phyloP scores from a whole-genome alignment of 2,888 invertebrate genomes.

The Agrochola macilenta region DNA sequence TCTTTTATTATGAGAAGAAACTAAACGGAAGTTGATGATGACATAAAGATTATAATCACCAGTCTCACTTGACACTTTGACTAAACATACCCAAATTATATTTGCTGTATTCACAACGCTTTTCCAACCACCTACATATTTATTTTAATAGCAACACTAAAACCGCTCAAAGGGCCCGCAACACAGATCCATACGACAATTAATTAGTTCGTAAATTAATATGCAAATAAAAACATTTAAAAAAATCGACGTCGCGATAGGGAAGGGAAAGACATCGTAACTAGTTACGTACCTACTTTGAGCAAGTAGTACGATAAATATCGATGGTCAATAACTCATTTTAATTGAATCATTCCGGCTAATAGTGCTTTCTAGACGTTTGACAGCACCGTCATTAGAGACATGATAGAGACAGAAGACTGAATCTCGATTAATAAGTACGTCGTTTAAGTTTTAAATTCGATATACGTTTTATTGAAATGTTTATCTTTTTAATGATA shows the following conservation, averaged over 20 bases:
- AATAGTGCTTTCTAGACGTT: constrained; percentile 85
- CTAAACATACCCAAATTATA: constrained; percentile 42
- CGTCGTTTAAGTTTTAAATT: constrained; percentile 66
- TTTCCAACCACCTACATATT: constrained; percentile 46
- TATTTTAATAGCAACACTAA: constrained; percentile 59
- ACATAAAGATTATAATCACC: constrained; percentile 62
- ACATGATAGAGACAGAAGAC: constrained; percentile 78
- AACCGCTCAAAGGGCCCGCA: constrained; percentile 62
- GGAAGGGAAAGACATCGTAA: constrained; percentile 63
- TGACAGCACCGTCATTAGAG: constrained; percentile 86
- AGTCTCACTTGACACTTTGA: constrained; percentile 56
- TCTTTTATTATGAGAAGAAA: constrained; percentile 47
- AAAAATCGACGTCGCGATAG: constrained; percentile 54
- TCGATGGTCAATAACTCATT: constrained; percentile 84
- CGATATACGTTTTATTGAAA: constrained; percentile 54
- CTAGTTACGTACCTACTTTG: constrained; percentile 61
- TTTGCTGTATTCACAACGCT: constrained; percentile 25
- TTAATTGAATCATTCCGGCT: constrained; percentile 87
- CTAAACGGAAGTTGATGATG: constrained; percentile 57
- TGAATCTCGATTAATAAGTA: constrained; percentile 77
- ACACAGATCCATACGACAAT: constrained; percentile 55
- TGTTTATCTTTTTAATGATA: constrained; percentile 63
- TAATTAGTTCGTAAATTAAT: constrained; percentile 66
- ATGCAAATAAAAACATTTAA: constrained; percentile 64
- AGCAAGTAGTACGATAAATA: constrained; percentile 71